Base-by-base conservation (phyloP, 2,888 invertebrate genomes). In the Phragmatobia fuliginosa region DNA sequence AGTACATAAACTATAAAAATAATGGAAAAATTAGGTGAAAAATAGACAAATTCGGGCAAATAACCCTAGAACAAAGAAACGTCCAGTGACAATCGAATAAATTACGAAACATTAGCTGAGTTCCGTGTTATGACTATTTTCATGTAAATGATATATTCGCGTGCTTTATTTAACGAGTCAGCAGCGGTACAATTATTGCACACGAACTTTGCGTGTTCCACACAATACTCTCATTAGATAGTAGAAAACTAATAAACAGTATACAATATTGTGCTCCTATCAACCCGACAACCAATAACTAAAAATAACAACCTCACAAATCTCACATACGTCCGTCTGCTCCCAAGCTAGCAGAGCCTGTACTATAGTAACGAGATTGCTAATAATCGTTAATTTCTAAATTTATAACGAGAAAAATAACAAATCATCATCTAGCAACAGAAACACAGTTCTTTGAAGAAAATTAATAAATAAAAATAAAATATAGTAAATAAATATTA, bases 61-160 rank as follows among this genome's bases (percentile, higher is more conserved):
- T 67, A 14, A 52, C 41, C 36, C n/a, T 68, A 31, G 70, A 75
- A 79, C 67, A 81, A 70, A 68, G 28, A 70, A 63, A 14, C n/a
- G 33, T 38, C 59, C 61, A 71, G 73, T 62, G 74, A 74, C 76
- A 83, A 77, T 81, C 75, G 74, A 74, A 79, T 79, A 77, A 75
- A 79, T 76, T 75, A 81, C 81, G 75, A 77, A 80, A 77, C 77
- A 80, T 75, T 75, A 68, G 62, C 71, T 62, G 70, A 65, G 80
- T 83, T 81, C 81, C 80, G 79, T 83, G 78, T 83, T 81, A 85
- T 85, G 85, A 81, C 75, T 69, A 77, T 83, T 85, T 85, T 81
- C 82, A 86, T 82, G 80, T 87, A 83, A 88, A 89, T 87, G 84
- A 77, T 80, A 71, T 74, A 73, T 85, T 89, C 80, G 89, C 87